Conservation (phyloP, 2,113 vertebrate species). For the Miniopterus natalensis region DNA sequence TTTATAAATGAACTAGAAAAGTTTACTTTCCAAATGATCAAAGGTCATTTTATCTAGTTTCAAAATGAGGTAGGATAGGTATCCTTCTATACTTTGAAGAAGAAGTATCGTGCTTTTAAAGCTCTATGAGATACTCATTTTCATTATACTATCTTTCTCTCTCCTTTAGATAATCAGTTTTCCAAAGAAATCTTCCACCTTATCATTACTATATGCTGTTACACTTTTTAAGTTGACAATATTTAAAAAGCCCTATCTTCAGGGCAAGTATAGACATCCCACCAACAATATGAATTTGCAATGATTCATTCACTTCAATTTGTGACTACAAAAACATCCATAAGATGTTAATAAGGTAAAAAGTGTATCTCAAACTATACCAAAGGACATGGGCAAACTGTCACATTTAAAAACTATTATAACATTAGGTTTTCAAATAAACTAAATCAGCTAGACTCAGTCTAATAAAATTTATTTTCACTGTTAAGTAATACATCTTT, state of each 20-base stretch:
- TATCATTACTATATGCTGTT: not conserved
- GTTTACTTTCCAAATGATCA: not conserved
- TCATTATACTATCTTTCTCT: not conserved
- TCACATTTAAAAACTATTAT: constrained; percentile 12
- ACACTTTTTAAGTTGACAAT: not conserved
- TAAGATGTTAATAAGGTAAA: not conserved
- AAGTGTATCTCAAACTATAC: not conserved
- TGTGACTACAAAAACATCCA: not conserved
- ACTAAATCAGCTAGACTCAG: constrained; percentile 7
- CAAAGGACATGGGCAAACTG: not conserved
- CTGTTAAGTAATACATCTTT: constrained; percentile 5
- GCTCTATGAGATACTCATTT: not conserved
- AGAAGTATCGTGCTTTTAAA: not conserved
- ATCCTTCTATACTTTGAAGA: not conserved
- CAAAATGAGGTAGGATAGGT: not conserved
- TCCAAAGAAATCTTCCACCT: not conserved
- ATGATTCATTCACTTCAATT: not conserved
- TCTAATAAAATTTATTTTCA: not conserved
- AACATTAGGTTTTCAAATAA: constrained; percentile 24
- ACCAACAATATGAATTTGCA: not conserved
- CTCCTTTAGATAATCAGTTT: not conserved
- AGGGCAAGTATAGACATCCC: not conserved
- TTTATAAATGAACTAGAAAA: constrained; percentile 22
- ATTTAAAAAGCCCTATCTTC: not conserved
- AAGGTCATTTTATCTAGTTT: constrained; percentile 17